Percentiles rank a stretch among this genome's conserved stretches.
Evolutionary conservation across 2,797 vertebrate species (phyloP).

Genomic region (Emydoidea blandingii): DNA sequence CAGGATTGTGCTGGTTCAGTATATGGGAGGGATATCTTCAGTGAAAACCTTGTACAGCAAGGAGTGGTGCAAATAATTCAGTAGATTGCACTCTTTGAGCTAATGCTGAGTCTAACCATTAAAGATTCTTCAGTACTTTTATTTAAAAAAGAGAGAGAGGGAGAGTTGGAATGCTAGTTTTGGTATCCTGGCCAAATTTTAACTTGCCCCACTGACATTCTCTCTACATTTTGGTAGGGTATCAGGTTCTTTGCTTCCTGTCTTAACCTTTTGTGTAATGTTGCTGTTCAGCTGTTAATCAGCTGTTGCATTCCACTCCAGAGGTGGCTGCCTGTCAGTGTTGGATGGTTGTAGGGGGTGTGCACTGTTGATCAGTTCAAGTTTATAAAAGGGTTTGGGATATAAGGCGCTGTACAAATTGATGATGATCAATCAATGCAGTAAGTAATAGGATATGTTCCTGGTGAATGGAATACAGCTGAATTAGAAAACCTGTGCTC

Average conservation of each 20-base stretch:
- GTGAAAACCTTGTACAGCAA: not conserved
- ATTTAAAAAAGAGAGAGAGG: not conserved
- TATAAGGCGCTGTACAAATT: not conserved
- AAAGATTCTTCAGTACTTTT: not conserved
- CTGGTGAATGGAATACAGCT: not conserved
- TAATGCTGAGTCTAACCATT: not conserved
- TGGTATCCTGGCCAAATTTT: constrained; percentile 57
- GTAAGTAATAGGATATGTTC: not conserved
- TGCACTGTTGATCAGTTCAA: not conserved
- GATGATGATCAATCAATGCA: not conserved
- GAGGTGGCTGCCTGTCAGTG: not conserved
- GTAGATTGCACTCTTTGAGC: constrained; percentile 1
- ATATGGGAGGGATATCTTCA: not conserved
- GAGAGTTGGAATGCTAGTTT: not conserved
- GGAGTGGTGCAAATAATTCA: not conserved
- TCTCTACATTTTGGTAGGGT: constrained; percentile 40
- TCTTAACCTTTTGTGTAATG: constrained; percentile 26
- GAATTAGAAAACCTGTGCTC: not conserved
- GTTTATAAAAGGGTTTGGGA: constrained; percentile 22
- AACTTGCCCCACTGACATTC: constrained; percentile 64
- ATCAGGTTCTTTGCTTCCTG: constrained; percentile 53
- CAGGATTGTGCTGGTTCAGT: not conserved
- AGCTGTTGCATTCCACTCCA: constrained; percentile 63
- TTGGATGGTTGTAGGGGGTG: not conserved
- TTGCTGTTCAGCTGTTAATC: constrained; percentile 22